Conservation (phyloP, 2,888 invertebrate genomes). For the Hemithea aestivaria region DNA sequence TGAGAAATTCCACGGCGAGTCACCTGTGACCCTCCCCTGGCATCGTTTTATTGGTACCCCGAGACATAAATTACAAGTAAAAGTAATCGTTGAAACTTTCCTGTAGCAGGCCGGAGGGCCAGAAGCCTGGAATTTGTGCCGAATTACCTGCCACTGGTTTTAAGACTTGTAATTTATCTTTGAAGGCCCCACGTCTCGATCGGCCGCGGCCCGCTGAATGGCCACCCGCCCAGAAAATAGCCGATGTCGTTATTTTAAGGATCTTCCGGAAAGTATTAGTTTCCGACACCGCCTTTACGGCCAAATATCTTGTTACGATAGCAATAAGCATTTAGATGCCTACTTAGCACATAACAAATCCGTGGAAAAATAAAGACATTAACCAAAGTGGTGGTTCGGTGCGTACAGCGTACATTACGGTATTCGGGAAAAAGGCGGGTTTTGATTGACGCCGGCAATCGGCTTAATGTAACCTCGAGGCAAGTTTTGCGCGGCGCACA, state of each 20-base stretch:
- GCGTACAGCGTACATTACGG: slow-evolving; percentile 46
- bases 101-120: slow-evolving; percentile 56
- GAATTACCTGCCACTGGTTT: slow-evolving; percentile 82
- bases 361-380: slow-evolving; percentile 42
- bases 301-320: slow-evolving; percentile 38
- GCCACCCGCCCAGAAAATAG: slow-evolving; percentile 57
- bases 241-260: slow-evolving; percentile 50
- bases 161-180: slow-evolving; percentile 82
- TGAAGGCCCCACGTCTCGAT: slow-evolving; percentile 54
- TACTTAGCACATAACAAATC: slow-evolving; percentile 36
- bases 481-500: slow-evolving; percentile 71
- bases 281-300: slow-evolving; percentile 30
- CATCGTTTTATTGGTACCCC: slow-evolving; percentile 62
- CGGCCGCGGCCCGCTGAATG: slow-evolving; percentile 45
- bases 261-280: slow-evolving; percentile 42
- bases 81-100: slow-evolving; percentile 76
- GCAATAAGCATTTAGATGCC: slow-evolving; percentile 39
- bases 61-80: slow-evolving; percentile 71
- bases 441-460: slow-evolving; percentile 77
- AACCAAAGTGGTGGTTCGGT: slow-evolving; percentile 42
- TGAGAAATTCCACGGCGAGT: slow-evolving; percentile 47
- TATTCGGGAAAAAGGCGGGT: slow-evolving; percentile 66
- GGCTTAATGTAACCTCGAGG: slow-evolving; percentile 76
- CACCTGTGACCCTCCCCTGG: slow-evolving; percentile 64
- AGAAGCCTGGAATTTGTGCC: slow-evolving; percentile 65